phyloP scores from a whole-genome alignment of 2,888 invertebrate genomes.

The Andricus curvator region DNA sequence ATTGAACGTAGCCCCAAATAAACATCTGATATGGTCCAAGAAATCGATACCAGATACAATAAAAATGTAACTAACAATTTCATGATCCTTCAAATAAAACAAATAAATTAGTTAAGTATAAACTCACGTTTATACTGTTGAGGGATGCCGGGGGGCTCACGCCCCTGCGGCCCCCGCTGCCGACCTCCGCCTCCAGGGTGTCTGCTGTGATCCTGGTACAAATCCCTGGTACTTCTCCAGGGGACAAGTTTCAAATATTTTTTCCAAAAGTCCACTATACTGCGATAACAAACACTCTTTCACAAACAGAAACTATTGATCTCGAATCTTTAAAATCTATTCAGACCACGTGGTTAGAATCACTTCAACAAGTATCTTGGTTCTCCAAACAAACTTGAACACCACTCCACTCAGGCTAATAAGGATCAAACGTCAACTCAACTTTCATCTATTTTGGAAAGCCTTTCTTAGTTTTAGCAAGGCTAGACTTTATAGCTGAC shows the following conservation, averaged over 20 bases:
- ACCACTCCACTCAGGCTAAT: not conserved
- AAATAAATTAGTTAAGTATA: constrained; percentile 1
- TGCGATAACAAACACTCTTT: constrained; percentile 31
- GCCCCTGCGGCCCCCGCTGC: constrained; percentile 75
- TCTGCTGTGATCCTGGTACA: constrained; percentile 47
- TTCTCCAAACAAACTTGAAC: not conserved
- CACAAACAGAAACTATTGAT: constrained; percentile 17
- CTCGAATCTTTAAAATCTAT: not conserved
- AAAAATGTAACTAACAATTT: not conserved
- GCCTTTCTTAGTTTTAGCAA: not conserved
- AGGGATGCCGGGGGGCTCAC: constrained; percentile 72
- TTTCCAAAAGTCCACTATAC: not conserved
- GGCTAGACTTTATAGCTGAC: not conserved
- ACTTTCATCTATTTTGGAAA: not conserved
- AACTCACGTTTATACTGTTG: constrained; percentile 75
- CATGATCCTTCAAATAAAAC: not conserved
- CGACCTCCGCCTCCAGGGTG: constrained; percentile 76
- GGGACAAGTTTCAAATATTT: not conserved
- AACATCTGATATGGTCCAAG: constrained; percentile 7
- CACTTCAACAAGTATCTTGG: constrained; percentile 26
- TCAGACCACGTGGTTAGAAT: constrained; percentile 19
- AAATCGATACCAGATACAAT: not conserved
- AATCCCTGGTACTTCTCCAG: constrained; percentile 40
- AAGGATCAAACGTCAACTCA: not conserved
- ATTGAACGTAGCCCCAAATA: constrained; percentile 10